These are phyloP conservation scores for Glaucidium brasilianum DNA, from an alignment of 2,113 vertebrate genomes.

Conservation along the genomic window DNA sequence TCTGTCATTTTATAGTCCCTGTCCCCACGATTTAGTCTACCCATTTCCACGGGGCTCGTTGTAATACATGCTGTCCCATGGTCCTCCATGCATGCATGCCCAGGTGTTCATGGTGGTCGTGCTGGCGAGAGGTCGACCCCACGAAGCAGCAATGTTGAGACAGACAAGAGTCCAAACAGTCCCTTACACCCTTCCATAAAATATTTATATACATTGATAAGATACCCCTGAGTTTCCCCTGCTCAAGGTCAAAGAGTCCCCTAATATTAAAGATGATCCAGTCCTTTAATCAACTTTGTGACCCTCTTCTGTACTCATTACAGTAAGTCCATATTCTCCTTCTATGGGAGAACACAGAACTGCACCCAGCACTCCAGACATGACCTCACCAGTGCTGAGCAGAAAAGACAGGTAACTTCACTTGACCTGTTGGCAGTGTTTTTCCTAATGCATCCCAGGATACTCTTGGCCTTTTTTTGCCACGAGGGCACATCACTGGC, in stretches of 20 bases:
- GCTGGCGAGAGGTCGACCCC: too few relatives aligned
- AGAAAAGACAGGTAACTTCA: neutral
- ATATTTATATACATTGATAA: neutral
- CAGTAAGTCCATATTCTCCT: neutral
- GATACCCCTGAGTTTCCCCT: neutral
- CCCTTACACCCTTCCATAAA: neutral
- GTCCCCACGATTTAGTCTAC: too few relatives aligned
- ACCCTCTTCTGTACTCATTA: neutral
- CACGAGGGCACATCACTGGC: neutral
- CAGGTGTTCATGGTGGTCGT: too few relatives aligned
- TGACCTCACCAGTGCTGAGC: neutral
- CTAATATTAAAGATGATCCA: neutral
- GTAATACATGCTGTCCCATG: too few relatives aligned
- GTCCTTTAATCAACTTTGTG: neutral
- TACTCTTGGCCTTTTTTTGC: neutral
- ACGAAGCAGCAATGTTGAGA: too few relatives aligned
- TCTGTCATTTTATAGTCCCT: too few relatives aligned
- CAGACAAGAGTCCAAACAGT: too few relatives aligned
- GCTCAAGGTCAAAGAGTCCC: neutral
- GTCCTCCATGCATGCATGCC: too few relatives aligned
- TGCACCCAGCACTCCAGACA: neutral
- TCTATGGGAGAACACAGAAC: neutral
- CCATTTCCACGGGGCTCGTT: too few relatives aligned
- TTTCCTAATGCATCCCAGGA: neutral
- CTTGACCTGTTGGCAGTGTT: neutral